Base-by-base conservation (phyloP, 1,140 invertebrate genomes). In the Idris sp. region DNA sequence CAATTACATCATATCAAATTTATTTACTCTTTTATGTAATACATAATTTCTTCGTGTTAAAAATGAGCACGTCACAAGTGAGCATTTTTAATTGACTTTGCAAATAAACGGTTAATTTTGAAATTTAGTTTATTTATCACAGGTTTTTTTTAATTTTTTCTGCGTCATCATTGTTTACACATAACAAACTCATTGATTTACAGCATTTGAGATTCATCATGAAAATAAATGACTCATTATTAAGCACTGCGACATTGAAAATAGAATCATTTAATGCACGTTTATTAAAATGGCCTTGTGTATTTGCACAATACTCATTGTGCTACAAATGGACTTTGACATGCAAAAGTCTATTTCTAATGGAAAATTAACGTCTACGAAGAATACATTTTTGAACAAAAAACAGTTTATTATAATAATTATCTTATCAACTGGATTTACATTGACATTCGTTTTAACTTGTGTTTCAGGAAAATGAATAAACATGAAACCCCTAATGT, bases 391-490 rank as follows among this genome's bases (percentile, higher is more conserved):
- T n/a, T 22, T 22, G 19, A 22, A 22, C 19, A 22, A 22, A n/a
- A n/a, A 6, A 4, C 19, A 22, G 2, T 22, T 2, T 22, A 22
- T 22, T 22, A 22, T 6, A 22, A 22, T 4, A 22, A 22, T 4
- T 40, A 2, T 3, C 15, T 36, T 36, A 13, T 36, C 5, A 36
- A 36, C 10, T 36, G 11, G 33, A n/a, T n/a, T n/a, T n/a, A n/a
- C n/a, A n/a, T n/a, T n/a, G n/a, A n/a, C n/a, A n/a, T 48, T 8
- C 6, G 19, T 31, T 10, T 65, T 46, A n/a, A n/a, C n/a, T n/a
- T n/a, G n/a, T 54, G 0, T 68, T 58, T 19, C 18, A 71, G 54
- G 61, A 71, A 74, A 49, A 84, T 82, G 82, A 83, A 65, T 49
- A 72, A 78, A 44, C 80, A 82, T 74, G 75, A 41, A 36, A 69